Evolutionary conservation across 1,140 invertebrate species (phyloP), one percentile per base, ranked within the genome.

Genomic region (Drosophila lini): DNA sequence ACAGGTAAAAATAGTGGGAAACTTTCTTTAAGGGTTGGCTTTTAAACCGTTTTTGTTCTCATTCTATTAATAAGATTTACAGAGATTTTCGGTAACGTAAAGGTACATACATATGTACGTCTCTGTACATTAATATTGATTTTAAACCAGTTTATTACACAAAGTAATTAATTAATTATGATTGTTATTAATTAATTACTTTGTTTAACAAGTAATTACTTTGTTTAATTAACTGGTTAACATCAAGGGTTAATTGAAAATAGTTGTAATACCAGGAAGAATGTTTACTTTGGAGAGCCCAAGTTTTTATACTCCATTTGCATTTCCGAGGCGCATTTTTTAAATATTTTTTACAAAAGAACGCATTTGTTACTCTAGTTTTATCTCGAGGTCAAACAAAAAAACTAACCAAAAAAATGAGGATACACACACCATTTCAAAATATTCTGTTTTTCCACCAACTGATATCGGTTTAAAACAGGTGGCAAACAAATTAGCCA

Each of bases 1-100:
- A 13, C 71, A 83, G 76, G 76, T 83, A 83, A 67, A 76, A 79
- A 76, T 69, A 78, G 63, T 52, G 57, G 64, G 38, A 60, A 32
- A 50, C 25, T 13, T 47, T 25, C 38, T 32, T 31, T 36, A 1
- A 34, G n/a, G 58, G 38, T 28, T 11, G 11, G 16, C 11, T 36
- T 22, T 59, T 32, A 65, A 52, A 8, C 10, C 19, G 11, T 25
- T 45, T 50, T 48, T 36, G 52, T 52, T 44, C 28, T 16, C 19
- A 38, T 22, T 31, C 15, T 10, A 36, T 19, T 40, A 15, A 28
- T 48, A 48, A 9, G 7, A n/a, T 48, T 28, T 5, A 9, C 7
- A 28, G 0, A 13, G 6, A 25, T 47, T 45, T 6, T 22, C 13
- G 42, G 13, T 13, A 38, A 15, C 5, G 11, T 36, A 36, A 4